These are phyloP conservation scores for Morus bassanus DNA, from an alignment of 2,797 vertebrate genomes.

Conservation along the genomic window DNA sequence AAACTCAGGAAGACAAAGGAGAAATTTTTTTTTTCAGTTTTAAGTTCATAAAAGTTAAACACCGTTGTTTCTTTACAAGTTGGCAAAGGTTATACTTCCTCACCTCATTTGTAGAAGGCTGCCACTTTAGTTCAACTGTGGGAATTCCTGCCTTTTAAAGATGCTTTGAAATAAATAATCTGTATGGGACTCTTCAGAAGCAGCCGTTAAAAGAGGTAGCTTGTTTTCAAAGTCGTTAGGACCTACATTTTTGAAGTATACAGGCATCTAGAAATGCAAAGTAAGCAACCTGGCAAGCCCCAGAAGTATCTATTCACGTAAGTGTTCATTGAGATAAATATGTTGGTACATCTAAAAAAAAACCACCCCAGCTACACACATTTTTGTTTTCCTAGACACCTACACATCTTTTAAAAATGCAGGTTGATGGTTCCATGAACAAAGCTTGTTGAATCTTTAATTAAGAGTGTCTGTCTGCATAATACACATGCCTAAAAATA, in stretches of 20 bases:
- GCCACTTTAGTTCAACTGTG: background rate
- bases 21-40: background rate
- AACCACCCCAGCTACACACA: background rate
- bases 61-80: background rate
- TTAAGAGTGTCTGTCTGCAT: background rate
- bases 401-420: background rate
- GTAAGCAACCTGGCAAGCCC: background rate
- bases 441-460: background rate
- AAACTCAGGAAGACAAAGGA: background rate
- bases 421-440: background rate
- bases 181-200: background rate
- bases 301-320: background rate
- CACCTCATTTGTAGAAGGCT: background rate
- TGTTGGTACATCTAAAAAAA: background rate
- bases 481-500: background rate
- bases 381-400: constrained; percentile 10
- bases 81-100: background rate
- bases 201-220: background rate
- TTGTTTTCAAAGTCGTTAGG: background rate
- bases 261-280: background rate
- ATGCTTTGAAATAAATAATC: background rate
- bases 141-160: background rate
- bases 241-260: background rate
- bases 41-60: background rate
- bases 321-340: background rate